Conservation (phyloP, 2,797 vertebrate genomes). For the Brotula barbata region DNA sequence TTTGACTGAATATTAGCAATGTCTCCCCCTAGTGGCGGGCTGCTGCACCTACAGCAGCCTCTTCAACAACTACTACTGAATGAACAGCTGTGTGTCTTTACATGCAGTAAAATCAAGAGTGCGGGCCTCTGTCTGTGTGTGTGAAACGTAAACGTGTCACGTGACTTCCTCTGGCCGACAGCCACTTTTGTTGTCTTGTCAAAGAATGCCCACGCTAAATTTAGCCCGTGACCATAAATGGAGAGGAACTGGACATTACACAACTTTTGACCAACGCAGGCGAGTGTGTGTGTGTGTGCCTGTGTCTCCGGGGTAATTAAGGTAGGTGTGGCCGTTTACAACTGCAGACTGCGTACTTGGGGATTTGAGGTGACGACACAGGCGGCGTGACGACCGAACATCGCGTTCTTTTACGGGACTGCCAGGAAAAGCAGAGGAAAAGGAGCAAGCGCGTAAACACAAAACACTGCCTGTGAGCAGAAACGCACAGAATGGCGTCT, state of each 20-base stretch:
- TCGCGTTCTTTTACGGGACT: constrained; percentile 34
- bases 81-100: constrained; percentile 15
- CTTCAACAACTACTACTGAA: background rate
- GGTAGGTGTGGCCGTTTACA: constrained; percentile 24
- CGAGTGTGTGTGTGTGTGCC: background rate
- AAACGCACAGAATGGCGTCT: constrained; percentile 14
- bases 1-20: background rate
- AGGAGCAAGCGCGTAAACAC: constrained; percentile 28
- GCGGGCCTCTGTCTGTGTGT: background rate
- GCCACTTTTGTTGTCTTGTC: constrained; percentile 53
- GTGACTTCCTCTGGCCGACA: constrained; percentile 41
- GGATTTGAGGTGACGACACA: constrained; percentile 28
- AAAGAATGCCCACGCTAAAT: constrained; percentile 61
- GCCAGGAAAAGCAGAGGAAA: constrained; percentile 21
- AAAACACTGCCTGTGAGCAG: constrained; percentile 42
- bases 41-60: constrained; percentile 4
- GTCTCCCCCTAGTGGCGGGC: constrained; percentile 40
- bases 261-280: constrained; percentile 13
- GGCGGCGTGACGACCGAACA: constrained; percentile 37
- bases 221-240: constrained; percentile 66
- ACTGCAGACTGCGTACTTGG: constrained; percentile 14
- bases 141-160: constrained; percentile 28
- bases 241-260: constrained; percentile 9
- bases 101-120: constrained; percentile 1
- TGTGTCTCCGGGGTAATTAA: background rate